phyloP scores from a whole-genome alignment of 2,113 vertebrate genomes.

The Verasper variegatus region DNA sequence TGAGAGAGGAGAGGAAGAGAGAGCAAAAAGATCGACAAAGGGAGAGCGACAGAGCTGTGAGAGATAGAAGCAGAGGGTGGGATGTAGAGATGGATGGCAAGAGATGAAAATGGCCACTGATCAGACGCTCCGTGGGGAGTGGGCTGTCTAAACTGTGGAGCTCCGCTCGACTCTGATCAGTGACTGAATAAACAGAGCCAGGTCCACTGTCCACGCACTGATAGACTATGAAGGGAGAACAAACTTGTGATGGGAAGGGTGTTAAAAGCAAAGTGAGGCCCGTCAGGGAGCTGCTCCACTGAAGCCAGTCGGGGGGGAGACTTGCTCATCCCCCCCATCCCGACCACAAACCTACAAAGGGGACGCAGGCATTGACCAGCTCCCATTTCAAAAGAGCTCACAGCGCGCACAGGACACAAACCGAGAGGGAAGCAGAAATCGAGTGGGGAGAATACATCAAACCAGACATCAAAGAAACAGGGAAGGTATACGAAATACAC shows the following conservation, averaged over 20 bases:
- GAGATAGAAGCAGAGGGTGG: constrained; percentile 37
- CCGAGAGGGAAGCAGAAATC: constrained; percentile 3
- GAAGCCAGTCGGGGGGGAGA: too few relatives aligned
- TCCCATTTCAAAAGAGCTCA: neutral
- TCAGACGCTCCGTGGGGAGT: constrained; percentile 62
- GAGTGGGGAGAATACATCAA: constrained; percentile 7
- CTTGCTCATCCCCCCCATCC: neutral
- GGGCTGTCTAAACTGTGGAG: constrained; percentile 13
- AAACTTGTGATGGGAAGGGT: constrained; percentile 49
- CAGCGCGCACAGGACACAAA: constrained; percentile 1
- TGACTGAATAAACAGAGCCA: constrained; percentile 45
- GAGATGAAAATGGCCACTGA: constrained; percentile 61
- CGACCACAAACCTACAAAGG: neutral
- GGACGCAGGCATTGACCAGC: neutral
- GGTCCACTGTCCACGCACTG: constrained; percentile 43
- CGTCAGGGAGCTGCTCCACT: too few relatives aligned
- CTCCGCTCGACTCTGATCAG: constrained; percentile 2
- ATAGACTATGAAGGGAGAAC: constrained; percentile 42
- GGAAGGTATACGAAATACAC: neutral
- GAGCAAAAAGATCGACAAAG: constrained; percentile 56
- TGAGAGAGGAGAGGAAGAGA: constrained; percentile 54
- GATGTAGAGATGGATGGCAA: constrained; percentile 45
- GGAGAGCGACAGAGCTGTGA: constrained; percentile 33
- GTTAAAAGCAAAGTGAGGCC: constrained; percentile 11
- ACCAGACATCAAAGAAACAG: neutral